Conservation (phyloP, 2,888 invertebrate species). For the Apamea crenata region DNA sequence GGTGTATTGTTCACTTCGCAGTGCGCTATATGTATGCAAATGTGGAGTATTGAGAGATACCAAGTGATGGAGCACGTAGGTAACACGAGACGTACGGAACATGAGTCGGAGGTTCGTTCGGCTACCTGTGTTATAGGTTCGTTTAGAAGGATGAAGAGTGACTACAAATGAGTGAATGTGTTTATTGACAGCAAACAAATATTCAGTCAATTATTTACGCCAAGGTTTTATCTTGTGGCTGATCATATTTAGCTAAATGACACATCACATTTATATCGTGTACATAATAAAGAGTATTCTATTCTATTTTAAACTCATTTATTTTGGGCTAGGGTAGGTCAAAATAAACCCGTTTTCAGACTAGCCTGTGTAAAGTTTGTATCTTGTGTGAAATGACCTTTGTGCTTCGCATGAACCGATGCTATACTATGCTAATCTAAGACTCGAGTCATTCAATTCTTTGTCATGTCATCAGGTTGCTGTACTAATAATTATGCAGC, state of each 20-base stretch:
- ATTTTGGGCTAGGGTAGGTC: too few relatives aligned
- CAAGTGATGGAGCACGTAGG: slow-evolving; percentile 9
- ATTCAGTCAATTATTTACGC: background rate
- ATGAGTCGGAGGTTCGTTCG: background rate
- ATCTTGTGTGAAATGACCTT: background rate
- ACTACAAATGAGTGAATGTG: background rate
- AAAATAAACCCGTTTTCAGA: background rate
- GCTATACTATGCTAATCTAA: background rate
- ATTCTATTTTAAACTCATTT: background rate
- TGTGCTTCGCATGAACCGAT: background rate
- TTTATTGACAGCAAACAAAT: background rate
- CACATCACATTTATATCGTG: too few relatives aligned
- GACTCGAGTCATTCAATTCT: background rate
- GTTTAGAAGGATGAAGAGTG: background rate
- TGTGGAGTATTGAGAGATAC: slow-evolving; percentile 18
- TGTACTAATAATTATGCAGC: background rate
- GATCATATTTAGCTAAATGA: background rate
- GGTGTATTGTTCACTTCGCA: slow-evolving; percentile 5
- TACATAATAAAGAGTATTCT: too few relatives aligned
- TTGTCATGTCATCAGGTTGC: background rate
- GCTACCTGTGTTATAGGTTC: background rate
- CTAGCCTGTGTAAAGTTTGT: background rate
- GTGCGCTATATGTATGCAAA: slow-evolving; percentile 42
- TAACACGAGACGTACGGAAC: background rate
- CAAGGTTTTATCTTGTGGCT: background rate